phyloP scores from a whole-genome alignment of 2,113 vertebrate species.

The Anser cygnoides region DNA sequence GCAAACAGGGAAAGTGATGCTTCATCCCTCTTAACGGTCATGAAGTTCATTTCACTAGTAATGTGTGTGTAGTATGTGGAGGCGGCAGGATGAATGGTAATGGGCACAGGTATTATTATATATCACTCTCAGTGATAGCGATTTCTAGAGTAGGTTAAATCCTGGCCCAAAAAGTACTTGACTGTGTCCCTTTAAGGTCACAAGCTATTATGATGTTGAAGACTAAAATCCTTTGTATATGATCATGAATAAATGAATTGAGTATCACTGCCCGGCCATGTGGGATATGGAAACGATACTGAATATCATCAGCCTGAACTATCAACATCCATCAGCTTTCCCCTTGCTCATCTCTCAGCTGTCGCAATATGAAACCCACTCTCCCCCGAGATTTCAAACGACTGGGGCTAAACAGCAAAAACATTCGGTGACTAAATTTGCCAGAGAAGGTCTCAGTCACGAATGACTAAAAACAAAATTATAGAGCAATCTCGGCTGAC shows the following conservation, averaged over 20 bases:
- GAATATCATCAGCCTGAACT: constrained; percentile 53
- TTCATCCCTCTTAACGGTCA: neutral
- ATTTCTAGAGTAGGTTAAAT: constrained; percentile 63
- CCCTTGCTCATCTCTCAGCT: constrained; percentile 69
- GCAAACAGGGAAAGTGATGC: neutral
- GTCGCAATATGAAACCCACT: constrained; percentile 59
- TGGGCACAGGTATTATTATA: constrained; percentile 26
- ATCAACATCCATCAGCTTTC: constrained; percentile 71
- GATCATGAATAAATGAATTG: constrained; percentile 70
- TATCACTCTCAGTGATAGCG: constrained; percentile 25
- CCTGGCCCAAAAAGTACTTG: constrained; percentile 56
- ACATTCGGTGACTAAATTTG: constrained; percentile 71
- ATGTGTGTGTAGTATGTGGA: neutral
- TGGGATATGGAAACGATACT: constrained; percentile 63
- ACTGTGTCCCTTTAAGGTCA: constrained; percentile 66
- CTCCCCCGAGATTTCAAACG: constrained; percentile 55
- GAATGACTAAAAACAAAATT: constrained; percentile 80
- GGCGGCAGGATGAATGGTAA: neutral
- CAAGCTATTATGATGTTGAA: constrained; percentile 63
- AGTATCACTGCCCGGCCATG: constrained; percentile 49
- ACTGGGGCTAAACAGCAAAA: constrained; percentile 69
- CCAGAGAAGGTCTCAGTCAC: constrained; percentile 77
- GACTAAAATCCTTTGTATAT: constrained; percentile 64
- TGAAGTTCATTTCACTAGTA: neutral
- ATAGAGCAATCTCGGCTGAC: constrained; percentile 76